Percentiles rank a stretch among this genome's conserved stretches.
These are phyloP conservation scores for Ophioninae sp. DNA, from an alignment of 2,888 invertebrate genomes.

Conservation along the genomic window DNA sequence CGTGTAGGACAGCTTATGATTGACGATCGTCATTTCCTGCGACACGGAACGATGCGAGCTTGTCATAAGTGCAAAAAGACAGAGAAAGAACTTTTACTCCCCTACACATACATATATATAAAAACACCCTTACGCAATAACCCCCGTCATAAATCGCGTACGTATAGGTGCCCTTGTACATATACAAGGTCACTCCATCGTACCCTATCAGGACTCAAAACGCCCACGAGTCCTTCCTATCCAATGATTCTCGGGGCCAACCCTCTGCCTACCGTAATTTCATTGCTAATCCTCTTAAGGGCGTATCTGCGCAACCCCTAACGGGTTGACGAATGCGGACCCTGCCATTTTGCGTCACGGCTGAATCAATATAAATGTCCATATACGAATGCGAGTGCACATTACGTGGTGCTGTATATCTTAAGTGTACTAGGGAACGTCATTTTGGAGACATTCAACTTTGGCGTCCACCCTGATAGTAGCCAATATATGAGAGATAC, in stretches of 20 bases:
- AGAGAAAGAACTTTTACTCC: slow-evolving; percentile 19
- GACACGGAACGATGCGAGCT: slow-evolving; percentile 65
- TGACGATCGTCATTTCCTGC: slow-evolving; percentile 69
- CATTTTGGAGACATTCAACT: not conserved
- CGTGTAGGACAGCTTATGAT: slow-evolving; percentile 64
- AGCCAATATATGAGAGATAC: not conserved
- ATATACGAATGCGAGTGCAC: not conserved
- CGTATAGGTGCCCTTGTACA: not conserved
- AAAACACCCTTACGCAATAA: slow-evolving; percentile 5
- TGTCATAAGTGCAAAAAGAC: slow-evolving; percentile 14
- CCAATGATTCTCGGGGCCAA: slow-evolving; percentile 10
- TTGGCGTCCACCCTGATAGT: not conserved
- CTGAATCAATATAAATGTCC: slow-evolving; percentile 13
- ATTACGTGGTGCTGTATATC: slow-evolving; percentile 34
- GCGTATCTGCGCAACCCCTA: not conserved
- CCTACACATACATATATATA: not conserved
- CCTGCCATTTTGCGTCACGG: slow-evolving; percentile 12
- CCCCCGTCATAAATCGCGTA: slow-evolving; percentile 36
- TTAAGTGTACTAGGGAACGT: not conserved
- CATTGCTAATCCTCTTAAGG: slow-evolving; percentile 8
- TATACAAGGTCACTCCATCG: slow-evolving; percentile 22
- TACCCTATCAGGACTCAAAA: slow-evolving; percentile 15
- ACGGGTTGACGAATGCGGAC: not conserved
- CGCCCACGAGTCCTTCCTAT: slow-evolving; percentile 37
- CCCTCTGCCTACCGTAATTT: slow-evolving; percentile 16